Base-by-base conservation (phyloP, 2,888 invertebrate species). In the Oscheius myriophilus region DNA sequence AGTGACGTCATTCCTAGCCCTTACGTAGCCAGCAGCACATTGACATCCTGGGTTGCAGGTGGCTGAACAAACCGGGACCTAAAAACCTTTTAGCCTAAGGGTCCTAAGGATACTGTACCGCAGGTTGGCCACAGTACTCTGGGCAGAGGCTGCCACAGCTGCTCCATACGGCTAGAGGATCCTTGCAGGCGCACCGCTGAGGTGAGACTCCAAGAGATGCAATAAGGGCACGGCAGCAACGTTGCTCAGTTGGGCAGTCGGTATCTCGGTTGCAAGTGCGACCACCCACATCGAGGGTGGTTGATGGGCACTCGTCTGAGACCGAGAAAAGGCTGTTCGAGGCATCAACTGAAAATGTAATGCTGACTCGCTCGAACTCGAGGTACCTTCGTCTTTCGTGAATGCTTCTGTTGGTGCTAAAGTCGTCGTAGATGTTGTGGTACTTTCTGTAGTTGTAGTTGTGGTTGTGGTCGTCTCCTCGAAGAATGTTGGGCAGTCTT, bases 31-130 rank as follows among this genome's bases (percentile, higher is more conserved):
- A 14, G 78, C 72, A 26, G 78, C 75, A 67, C 80, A 80, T 43
- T 78, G 69, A 68, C 80, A 80, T 11, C 78, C 76, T 0, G 78
- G 72, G 53, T 73, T 78, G 57, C 80, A 80, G 11, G 78, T 78
- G 6, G 70, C 61, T 3, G 78, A 76, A 41, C 80, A 80, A 11
- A 80, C 78, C 0, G 80, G 80, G 16, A 69, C 53, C 68, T 69
- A 25, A 16, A 55, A 53, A 26, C 14, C 2, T 39, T 9, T 41
- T 59, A 23, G 42, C 39, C 18, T 39, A 9, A 41, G 6, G 21
- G 14, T 21, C 14, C 14, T 18, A 39, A 21, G 42, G 3, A 14
- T 4, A 12, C 2, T 45, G 55, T 42, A 78, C 71, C 1, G 76
- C 69, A 7, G 75, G 75, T 26, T 76, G 74, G 14, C 77, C 76